These are phyloP conservation scores for Chloroceryle inda DNA, from an alignment of 2,797 vertebrate genomes.

Conservation along the genomic window DNA sequence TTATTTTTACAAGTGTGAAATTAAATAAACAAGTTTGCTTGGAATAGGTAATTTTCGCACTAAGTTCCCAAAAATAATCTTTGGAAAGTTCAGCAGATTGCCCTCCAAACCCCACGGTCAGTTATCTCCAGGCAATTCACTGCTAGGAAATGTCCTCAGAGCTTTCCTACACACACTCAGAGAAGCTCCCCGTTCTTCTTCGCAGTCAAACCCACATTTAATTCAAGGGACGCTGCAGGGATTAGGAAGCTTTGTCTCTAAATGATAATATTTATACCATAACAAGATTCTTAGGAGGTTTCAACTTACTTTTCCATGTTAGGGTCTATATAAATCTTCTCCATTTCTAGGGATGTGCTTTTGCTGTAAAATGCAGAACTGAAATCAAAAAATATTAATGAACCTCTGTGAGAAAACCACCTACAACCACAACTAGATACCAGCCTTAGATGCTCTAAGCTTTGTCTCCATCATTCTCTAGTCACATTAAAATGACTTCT, in stretches of 20 bases:
- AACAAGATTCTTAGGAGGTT: background rate
- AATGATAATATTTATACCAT: background rate
- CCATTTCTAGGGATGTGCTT: constrained; percentile 68
- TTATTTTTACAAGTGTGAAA: background rate
- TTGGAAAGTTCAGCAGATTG: background rate
- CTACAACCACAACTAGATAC: background rate
- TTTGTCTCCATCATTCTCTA: background rate
- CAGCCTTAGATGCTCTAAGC: background rate
- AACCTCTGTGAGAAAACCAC: background rate
- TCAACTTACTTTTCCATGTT: constrained; percentile 79
- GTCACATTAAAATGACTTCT: background rate
- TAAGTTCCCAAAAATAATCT: background rate
- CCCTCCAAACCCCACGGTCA: fast-evolving
- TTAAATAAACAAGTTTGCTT: background rate
- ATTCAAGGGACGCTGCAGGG: background rate
- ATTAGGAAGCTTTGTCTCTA: background rate
- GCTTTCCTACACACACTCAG: background rate
- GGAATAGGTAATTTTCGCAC: background rate
- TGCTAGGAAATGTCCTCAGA: background rate
- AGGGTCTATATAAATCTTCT: constrained; percentile 64
- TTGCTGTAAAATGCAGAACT: constrained; percentile 38
- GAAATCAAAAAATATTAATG: background rate
- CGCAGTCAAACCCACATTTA: background rate
- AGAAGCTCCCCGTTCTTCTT: background rate
- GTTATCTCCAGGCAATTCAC: background rate